Evolutionary conservation across 2,888 invertebrate species (phyloP).

Genomic region (Dinocampus coccinellae): DNA sequence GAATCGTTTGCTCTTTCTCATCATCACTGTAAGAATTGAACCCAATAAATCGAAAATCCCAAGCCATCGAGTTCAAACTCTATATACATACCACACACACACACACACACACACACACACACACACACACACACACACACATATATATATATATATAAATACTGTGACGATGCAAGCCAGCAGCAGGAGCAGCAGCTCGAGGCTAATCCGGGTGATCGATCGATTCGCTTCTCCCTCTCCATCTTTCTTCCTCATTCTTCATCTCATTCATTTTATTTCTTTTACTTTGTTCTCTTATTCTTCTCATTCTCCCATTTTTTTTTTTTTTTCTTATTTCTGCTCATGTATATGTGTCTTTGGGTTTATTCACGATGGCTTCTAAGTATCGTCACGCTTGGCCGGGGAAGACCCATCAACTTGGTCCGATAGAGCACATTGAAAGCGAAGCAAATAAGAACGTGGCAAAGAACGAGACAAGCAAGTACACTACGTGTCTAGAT

Average conservation of each 20-base stretch:
- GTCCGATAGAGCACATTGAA: constrained; percentile 24
- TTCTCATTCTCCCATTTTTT: neutral
- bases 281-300: neutral
- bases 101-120: too few relatives aligned
- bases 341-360: constrained; percentile 23
- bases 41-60: constrained; percentile 13
- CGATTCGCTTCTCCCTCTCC: constrained; percentile 37
- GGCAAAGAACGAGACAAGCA: constrained; percentile 5
- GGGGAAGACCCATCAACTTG: constrained; percentile 29
- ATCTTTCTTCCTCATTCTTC: constrained; percentile 32
- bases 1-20: neutral
- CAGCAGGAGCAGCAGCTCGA: constrained; percentile 33
- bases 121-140: neutral
- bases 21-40: neutral
- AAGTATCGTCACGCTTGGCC: constrained; percentile 38
- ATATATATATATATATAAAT: neutral
- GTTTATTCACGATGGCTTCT: constrained; percentile 27
- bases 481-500: neutral
- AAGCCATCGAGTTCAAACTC: neutral
- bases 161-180: constrained; percentile 27
- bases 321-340: neutral
- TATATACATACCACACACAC: too few relatives aligned
- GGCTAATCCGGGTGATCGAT: constrained; percentile 39
- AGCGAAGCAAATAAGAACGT: constrained; percentile 8
- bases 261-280: constrained; percentile 7